phyloP scores from a whole-genome alignment of 2,888 invertebrate genomes.

The Xylocampa areola region DNA sequence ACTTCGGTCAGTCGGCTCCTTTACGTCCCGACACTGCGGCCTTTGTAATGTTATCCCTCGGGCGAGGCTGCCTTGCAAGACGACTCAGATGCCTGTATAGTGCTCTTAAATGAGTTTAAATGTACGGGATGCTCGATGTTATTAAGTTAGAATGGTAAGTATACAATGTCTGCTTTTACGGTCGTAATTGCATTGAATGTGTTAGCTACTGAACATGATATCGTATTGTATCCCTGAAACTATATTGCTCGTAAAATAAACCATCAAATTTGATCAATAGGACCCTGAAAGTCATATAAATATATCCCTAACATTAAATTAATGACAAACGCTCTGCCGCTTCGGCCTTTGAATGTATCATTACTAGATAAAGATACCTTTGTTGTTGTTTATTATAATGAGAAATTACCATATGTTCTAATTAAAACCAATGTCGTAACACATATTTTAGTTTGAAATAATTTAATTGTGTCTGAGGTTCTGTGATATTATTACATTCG shows the following conservation, averaged over 20 bases:
- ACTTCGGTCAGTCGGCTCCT: slow-evolving; percentile 54
- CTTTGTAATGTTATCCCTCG: slow-evolving; percentile 61
- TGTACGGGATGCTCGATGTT: slow-evolving; percentile 37
- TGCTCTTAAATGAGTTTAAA: slow-evolving; percentile 54
- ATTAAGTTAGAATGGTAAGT: slow-evolving; percentile 36
- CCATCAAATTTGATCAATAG: no score
- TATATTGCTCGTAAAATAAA: no score
- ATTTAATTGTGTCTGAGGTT: slow-evolving; percentile 23
- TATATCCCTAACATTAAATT: no score
- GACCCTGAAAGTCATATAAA: no score
- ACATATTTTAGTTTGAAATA: slow-evolving; percentile 5
- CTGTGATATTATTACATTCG: slow-evolving; percentile 6
- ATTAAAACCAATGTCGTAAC: slow-evolving; percentile 11
- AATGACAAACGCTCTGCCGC: background rate
- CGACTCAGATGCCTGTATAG: slow-evolving; percentile 45
- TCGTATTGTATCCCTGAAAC: no score
- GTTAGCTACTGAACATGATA: background rate
- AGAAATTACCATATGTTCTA: slow-evolving; percentile 9
- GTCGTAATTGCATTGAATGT: slow-evolving; percentile 6
- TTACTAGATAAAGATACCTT: background rate
- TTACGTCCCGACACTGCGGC: slow-evolving; percentile 50
- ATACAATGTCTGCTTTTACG: slow-evolving; percentile 15
- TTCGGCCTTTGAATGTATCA: background rate
- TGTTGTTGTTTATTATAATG: background rate
- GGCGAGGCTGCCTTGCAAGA: slow-evolving; percentile 53